Percentiles rank a stretch among this genome's conserved stretches.
phyloP scores from a whole-genome alignment of 2,888 invertebrate species.

The Acheta domesticus region DNA sequence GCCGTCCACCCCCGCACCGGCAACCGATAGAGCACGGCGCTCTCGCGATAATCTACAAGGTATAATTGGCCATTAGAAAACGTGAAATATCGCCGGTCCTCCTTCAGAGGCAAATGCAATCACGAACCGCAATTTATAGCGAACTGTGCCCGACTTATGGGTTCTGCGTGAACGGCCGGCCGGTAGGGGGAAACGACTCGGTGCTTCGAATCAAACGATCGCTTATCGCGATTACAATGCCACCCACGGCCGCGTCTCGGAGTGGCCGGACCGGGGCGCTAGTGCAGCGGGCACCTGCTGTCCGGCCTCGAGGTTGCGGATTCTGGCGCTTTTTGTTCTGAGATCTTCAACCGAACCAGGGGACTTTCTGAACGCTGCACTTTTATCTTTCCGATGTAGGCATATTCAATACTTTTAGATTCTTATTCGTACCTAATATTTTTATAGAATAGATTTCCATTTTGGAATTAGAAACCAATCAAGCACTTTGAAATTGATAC shows the following conservation, averaged over 20 bases:
- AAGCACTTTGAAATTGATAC: too few relatives aligned
- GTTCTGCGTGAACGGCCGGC: slow-evolving; percentile 1
- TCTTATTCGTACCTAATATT: too few relatives aligned
- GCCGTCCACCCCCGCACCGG: not conserved
- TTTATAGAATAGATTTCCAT: too few relatives aligned
- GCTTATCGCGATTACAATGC: slow-evolving; percentile 10
- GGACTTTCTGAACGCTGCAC: too few relatives aligned
- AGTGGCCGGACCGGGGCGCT: too few relatives aligned
- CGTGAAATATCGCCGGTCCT: slow-evolving; percentile 9
- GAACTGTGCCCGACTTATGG: slow-evolving; percentile 18
- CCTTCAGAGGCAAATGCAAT: slow-evolving; percentile 18
- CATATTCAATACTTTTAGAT: too few relatives aligned
- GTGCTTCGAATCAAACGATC: not conserved
- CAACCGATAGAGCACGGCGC: not conserved
- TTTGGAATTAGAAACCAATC: too few relatives aligned
- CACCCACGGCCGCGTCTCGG: not conserved
- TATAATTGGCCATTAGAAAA: slow-evolving; percentile 18
- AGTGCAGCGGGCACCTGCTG: too few relatives aligned
- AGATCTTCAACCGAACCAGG: too few relatives aligned
- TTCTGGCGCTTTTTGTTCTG: too few relatives aligned
- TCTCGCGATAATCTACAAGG: not conserved
- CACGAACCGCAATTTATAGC: slow-evolving; percentile 11
- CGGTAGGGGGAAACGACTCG: not conserved
- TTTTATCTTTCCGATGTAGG: too few relatives aligned
- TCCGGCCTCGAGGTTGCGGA: too few relatives aligned